Evolutionary conservation across 1,140 invertebrate genomes (phyloP).

Genomic region (Neotoxoptera formosana): DNA sequence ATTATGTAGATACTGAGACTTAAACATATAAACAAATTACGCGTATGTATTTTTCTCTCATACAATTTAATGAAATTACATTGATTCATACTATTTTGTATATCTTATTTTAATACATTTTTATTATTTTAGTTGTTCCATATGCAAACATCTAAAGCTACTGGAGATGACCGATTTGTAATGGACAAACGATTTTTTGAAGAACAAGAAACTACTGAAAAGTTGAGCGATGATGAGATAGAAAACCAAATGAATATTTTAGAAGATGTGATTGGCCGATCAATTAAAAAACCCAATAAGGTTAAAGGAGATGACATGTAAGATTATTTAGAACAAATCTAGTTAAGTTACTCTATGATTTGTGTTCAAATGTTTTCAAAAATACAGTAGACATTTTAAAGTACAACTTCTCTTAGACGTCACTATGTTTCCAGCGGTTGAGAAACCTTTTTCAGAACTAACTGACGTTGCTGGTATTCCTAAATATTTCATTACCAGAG

Average conservation of each 20-base stretch:
- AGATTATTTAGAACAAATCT: background rate
- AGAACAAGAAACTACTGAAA: slow-evolving; percentile 53
- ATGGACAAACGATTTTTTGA: slow-evolving; percentile 54
- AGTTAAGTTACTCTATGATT: background rate
- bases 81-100: background rate
- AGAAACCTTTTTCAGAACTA: too few relatives aligned
- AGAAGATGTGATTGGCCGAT: slow-evolving; percentile 40
- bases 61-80: background rate
- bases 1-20: background rate
- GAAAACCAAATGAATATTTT: slow-evolving; percentile 58
- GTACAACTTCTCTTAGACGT: too few relatives aligned
- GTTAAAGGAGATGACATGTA: slow-evolving; percentile 17
- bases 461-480: too few relatives aligned
- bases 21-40: background rate
- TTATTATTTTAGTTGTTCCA: slow-evolving; percentile 33
- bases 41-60: background rate
- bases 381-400: too few relatives aligned
- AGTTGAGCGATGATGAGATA: slow-evolving; percentile 41
- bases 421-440: too few relatives aligned
- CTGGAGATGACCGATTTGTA: slow-evolving; percentile 39
- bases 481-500: too few relatives aligned
- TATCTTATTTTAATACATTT: background rate
- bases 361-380: background rate
- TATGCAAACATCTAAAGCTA: slow-evolving; percentile 51
- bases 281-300: slow-evolving; percentile 43